Conservation (phyloP, 2,797 vertebrate genomes). For the Brotogeris chrysoptera region DNA sequence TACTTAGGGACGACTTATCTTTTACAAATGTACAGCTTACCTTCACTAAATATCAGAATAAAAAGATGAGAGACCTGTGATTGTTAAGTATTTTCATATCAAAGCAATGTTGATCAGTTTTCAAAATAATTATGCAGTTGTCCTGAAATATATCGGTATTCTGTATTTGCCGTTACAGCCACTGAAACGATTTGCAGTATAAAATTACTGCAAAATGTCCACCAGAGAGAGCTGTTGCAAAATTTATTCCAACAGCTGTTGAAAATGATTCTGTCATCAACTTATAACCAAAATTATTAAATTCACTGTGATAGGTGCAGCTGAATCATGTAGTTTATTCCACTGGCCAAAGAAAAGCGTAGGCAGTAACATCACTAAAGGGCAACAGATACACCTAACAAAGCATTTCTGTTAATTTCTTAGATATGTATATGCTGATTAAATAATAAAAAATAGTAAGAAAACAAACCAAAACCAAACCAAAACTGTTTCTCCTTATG, state of each 20-base stretch:
- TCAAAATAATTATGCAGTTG: background rate
- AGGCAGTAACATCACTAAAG: background rate
- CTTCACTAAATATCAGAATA: background rate
- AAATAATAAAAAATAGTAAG: background rate
- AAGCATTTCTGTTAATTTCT: background rate
- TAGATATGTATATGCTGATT: background rate
- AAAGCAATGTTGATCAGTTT: background rate
- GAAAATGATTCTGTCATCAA: background rate
- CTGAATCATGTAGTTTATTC: background rate
- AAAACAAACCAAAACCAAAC: background rate
- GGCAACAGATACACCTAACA: background rate
- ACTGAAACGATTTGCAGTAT: background rate
- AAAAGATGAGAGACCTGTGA: background rate
- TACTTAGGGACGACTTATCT: background rate
- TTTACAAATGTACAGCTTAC: background rate
- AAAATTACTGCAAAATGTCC: constrained; percentile 34
- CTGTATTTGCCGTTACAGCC: background rate
- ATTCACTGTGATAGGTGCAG: background rate
- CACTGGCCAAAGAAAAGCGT: background rate
- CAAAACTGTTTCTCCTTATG: background rate
- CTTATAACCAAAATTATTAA: background rate
- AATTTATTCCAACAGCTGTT: background rate
- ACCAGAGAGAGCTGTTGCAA: constrained; percentile 74
- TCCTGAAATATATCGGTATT: background rate
- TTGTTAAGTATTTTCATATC: background rate